phyloP scores from a whole-genome alignment of 2,888 invertebrate genomes.

The Euzetes globulus region DNA sequence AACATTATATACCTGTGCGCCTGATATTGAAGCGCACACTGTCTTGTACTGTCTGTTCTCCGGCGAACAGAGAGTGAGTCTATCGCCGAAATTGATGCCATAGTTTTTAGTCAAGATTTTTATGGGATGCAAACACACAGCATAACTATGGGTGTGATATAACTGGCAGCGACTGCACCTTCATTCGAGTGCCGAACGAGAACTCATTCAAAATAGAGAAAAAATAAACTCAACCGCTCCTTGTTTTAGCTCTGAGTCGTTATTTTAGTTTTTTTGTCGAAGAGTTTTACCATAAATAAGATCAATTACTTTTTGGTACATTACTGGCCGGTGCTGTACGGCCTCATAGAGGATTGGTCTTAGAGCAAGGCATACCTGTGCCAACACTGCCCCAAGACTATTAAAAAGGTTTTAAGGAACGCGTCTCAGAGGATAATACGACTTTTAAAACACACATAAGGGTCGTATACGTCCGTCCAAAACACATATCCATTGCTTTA shows the following conservation, averaged over 20 bases:
- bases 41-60: background rate
- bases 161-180: conserved; percentile 30
- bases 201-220: background rate
- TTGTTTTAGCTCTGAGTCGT: conserved; percentile 20
- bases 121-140: conserved; percentile 14
- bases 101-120: background rate
- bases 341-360: conserved; percentile 14
- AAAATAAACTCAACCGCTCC: conserved; percentile 19
- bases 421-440: background rate
- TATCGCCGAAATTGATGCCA: conserved; percentile 24
- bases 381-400: background rate
- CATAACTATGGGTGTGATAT: conserved; percentile 23
- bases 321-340: background rate
- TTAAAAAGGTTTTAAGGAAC: background rate
- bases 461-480: background rate
- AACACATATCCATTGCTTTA: background rate
- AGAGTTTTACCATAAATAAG: conserved; percentile 28
- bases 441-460: background rate
- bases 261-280: conserved; percentile 21
- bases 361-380: background rate
- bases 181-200: background rate
- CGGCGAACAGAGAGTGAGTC: background rate
- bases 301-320: conserved; percentile 28
- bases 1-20: background rate
- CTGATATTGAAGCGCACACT: background rate